Base-by-base conservation (phyloP, 2,888 invertebrate genomes). In the Tetanocera ferruginea region DNA sequence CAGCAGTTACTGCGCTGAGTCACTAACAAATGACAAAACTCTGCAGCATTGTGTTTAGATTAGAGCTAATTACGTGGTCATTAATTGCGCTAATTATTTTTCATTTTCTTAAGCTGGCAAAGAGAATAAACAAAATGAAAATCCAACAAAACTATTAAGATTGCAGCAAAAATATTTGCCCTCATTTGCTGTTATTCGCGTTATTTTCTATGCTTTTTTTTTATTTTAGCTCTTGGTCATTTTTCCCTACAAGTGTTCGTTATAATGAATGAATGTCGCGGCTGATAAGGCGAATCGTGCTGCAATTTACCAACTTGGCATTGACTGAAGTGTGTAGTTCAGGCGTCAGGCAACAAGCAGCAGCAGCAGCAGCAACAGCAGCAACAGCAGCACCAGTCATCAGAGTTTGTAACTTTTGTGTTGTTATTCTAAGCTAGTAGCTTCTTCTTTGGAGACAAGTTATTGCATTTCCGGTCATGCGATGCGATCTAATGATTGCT, bases 51-150 rank as follows among this genome's bases (percentile, higher is more conserved):
- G 79, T 82, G 80, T 82, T 82, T 82, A 81, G 83, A 82, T 83
- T 81, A 64, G 73, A 79, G 83, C 83, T 83, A 83, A 83, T 83
- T 83, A 83, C 83, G 81, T 79, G 83, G 83, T 81, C 82, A 83
- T 84, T 84, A 84, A 84, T 83, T 81, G 81, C 80, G 82, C 82
- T 82, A 83, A 83, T 84, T 83, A 82, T 82, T 82, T 82, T 82
- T 71, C 82, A 81, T 79, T 81, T 77, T 17, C 49, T 25, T 37
- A 9, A 31, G 55, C 60, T 23, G 23, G 34, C 49, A 4, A 3
- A 37, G 5, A 9, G n/a, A n/a, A 76, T 14, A 25, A 49, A 51
- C 49, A 43, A 5, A 31, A n/a, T 28, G 1, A 60, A 60, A 60
- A 60, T 5, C 55, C 55, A 55, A 23, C 55, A 23, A 23, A 19